Base-by-base conservation (phyloP, 1,140 invertebrate species). In the Scaptomyza graminum region DNA sequence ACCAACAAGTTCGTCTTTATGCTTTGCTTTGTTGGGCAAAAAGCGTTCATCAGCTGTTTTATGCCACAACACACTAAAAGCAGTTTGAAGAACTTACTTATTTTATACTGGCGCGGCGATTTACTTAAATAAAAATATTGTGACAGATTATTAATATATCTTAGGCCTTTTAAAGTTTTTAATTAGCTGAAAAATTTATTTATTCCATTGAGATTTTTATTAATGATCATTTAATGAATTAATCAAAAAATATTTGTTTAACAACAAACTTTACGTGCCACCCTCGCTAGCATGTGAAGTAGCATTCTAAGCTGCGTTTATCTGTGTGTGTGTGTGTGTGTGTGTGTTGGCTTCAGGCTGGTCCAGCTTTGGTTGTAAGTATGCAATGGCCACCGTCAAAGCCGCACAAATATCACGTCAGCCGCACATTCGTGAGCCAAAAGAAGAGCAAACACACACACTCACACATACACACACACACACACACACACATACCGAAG, bases 341-440 rank as follows among this genome's bases (percentile, higher is more conserved):
- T 7, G 1, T 5, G 28, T 31, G 41, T 68, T 56, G 51, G 28
- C 28, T 31, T 31, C 28, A 7, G 28, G 28, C 28, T 31, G 51
- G 51, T 56, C 43, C 67, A 65, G 49, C 73, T 78, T 83, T 56
- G 56, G 64, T 64, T 46, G 3, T 28, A 46, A 62, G 79, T 81
- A 70, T 84, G 80, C 71, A 76, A 87, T 81, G 80, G 75, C 80
- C 80, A 84, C 82, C 80, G 62, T 87, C 81, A 84, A 85, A 77
- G 80, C 69, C 62, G 77, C 75, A 77, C 69, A 67, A 71, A 84
- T 63, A 84, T 87, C 82, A 84, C 81, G 81, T 84, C 77, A 67
- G 47, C 13, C 51, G 44, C 46, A 65, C 67, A 70, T 70, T 70
- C 67, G 61, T 71, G 68, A 71, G 62, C 62, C 54, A 66, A 59